phyloP scores from a whole-genome alignment of 1,140 invertebrate genomes.

The Dysdera silvatica region DNA sequence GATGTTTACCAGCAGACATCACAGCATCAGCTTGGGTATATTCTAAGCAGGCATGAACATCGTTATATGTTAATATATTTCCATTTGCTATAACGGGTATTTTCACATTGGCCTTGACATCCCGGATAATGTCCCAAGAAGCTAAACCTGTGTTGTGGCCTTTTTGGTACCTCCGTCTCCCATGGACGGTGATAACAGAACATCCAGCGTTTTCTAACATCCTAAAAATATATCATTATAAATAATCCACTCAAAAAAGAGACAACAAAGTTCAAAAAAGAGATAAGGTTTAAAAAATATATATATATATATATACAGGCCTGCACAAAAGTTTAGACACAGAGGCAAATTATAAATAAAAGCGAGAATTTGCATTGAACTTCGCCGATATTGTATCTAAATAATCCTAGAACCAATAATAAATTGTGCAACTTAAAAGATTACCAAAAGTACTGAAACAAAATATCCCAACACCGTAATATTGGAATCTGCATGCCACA shows the following conservation, averaged over 20 bases:
- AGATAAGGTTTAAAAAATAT: no score
- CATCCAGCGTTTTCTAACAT: constrained; percentile 92
- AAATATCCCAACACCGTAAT: no score
- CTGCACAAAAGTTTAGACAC: no score
- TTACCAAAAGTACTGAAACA: no score
- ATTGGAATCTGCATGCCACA: no score
- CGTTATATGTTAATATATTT: constrained; percentile 85
- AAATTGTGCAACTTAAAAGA: no score
- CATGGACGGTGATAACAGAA: constrained; percentile 77
- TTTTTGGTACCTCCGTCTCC: constrained; percentile 89
- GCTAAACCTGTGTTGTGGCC: constrained; percentile 88
- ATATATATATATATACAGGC: no score
- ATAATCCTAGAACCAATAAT: no score
- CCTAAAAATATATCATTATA: constrained; percentile 15
- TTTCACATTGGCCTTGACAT: constrained; percentile 71
- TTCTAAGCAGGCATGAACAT: constrained; percentile 74
- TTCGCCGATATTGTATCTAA: no score
- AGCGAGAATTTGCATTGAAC: no score
- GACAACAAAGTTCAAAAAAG: not conserved
- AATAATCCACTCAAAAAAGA: not conserved
- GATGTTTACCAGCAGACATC: constrained; percentile 47
- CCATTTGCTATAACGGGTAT: constrained; percentile 97
- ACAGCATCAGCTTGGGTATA: constrained; percentile 75
- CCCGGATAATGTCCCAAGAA: constrained; percentile 86
- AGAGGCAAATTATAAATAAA: no score